Evolutionary conservation across 1,140 invertebrate genomes (phyloP), one percentile per base, ranked within the genome.

Genomic region (Telenomus remus): DNA sequence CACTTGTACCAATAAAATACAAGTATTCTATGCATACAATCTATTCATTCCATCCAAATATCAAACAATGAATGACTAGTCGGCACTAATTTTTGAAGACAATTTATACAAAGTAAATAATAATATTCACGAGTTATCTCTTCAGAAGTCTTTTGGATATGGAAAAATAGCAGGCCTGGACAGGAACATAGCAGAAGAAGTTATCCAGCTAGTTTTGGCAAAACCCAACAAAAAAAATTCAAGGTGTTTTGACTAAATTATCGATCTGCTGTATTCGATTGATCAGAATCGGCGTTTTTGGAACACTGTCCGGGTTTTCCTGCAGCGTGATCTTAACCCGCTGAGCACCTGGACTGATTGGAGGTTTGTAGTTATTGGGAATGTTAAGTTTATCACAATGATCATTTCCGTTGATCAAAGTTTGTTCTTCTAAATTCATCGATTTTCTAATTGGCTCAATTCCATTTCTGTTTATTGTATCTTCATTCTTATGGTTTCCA

Each of bases 271-370:
- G 83, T 16, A 85, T 80, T 76, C 84, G 78, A 13, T 86, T 88
- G 49, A 88, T 88, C 46, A 88, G 81, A 72, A 88, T 81, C 4
- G 87, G 87, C 27, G 87, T 88, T 72, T 82, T 88, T 1, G 87
- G 86, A 9, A 88, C 81, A 78, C 87, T 88, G 51, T 88, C 87
- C 0, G 87, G 87, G 71, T 85, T 88, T 1, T 88, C 87, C 44
- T 88, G 86, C 16, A 88, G 27, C 4, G 80, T 86, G 12, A 88
- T 88, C 57, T 86, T 88, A n/a, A 88, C 87, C 56, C 85, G 79
- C 42, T 88, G 86, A 50, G 87, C 86, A 42, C 81, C 81, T 34
- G 86, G 86, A 71, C 84, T 87, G 2, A 85, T 54, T 1, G 84
- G 81, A 13, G 80, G 78, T 15, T 55, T 80, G 4, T 82, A 65